Conservation (phyloP, 2,113 vertebrate genomes). For the Helogale parvula region DNA sequence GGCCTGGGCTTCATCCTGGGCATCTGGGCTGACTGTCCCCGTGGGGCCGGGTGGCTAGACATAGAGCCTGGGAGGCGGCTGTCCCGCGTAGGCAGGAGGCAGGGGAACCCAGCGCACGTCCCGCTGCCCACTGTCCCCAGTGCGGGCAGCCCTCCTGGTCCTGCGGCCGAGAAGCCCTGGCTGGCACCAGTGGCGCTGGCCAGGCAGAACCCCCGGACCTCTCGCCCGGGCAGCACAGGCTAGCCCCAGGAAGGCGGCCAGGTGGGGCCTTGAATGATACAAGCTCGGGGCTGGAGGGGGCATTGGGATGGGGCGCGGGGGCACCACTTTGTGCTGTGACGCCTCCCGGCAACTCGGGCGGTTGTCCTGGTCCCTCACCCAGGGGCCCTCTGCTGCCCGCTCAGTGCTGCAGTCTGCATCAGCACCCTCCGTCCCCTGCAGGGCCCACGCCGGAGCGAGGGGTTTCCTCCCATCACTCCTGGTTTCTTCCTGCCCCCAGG, state of each 20-base stretch:
- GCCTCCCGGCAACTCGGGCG: not conserved
- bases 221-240: not conserved
- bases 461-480: not conserved
- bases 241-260: not conserved
- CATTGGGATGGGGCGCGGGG: fast-evolving
- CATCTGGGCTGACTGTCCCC: not conserved
- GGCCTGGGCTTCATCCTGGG: not conserved
- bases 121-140: fast-evolving
- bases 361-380: not conserved
- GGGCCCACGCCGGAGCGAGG: fast-evolving
- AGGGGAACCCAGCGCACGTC: not conserved
- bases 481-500: not conserved
- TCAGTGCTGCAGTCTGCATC: too few relatives aligned
- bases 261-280: too few relatives aligned
- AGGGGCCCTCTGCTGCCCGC: not conserved
- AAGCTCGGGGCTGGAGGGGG: not conserved
- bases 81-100: not conserved
- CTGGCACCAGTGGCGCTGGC: fast-evolving
- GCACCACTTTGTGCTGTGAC: fast-evolving
- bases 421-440: not conserved
- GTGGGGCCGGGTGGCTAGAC: fast-evolving
- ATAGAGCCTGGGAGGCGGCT: fast-evolving
- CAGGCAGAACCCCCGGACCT: fast-evolving
- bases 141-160: not conserved
- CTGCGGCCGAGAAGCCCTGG: not conserved